A percentile compares a stretch with the other conserved stretches of the same genome.
phyloP scores from a whole-genome alignment of 2,888 invertebrate species.

The Shargacucullia verbasci region DNA sequence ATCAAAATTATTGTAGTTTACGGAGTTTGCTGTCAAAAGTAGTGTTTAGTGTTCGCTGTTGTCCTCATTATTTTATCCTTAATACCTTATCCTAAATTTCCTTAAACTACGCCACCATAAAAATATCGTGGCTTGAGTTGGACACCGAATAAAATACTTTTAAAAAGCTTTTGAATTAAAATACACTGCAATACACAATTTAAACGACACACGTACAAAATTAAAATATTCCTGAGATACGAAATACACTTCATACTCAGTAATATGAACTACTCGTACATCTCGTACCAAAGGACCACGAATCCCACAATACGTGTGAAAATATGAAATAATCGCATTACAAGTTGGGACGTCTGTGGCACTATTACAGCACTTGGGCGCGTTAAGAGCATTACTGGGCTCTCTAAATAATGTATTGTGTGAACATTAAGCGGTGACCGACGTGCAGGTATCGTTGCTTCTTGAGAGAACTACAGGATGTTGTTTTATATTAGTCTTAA shows the following conservation, averaged over 20 bases:
- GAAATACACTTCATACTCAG: conserved; percentile 2
- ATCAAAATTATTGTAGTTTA: no score
- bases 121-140: no score
- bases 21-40: no score
- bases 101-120: no score
- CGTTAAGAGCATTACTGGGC: conserved; percentile 59
- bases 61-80: no score
- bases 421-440: conserved; percentile 25
- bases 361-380: conserved; percentile 46
- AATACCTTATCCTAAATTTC: no score
- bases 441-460: conserved; percentile 3
- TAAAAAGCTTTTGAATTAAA: no score
- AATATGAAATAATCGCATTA: conserved; percentile 59
- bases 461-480: neutral
- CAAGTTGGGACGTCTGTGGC: conserved; percentile 46
- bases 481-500: no score
- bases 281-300: conserved; percentile 21
- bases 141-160: no score
- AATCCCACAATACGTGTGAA: conserved; percentile 47
- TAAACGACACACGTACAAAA: conserved; percentile 3
- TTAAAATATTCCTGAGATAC: neutral
- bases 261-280: conserved; percentile 17
- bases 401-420: conserved; percentile 54
- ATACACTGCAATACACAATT: conserved; percentile 11
- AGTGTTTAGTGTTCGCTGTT: no score